Percentiles rank a stretch among this genome's conserved stretches.
Conservation (phyloP, 2,888 invertebrate species). For the Hirtodrosophila cameraria region DNA sequence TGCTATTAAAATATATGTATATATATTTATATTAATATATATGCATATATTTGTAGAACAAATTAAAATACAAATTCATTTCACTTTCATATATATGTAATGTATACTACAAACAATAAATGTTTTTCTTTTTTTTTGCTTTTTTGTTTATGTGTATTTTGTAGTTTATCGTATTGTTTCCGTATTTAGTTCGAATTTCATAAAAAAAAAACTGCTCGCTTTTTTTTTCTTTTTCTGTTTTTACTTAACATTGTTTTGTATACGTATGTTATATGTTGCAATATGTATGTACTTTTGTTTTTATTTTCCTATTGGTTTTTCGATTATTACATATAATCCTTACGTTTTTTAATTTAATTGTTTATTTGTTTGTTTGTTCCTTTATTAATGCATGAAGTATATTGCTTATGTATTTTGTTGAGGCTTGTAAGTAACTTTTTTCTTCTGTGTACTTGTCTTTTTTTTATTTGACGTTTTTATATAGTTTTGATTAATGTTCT, state of each 20-base stretch:
- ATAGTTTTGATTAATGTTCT: constrained; percentile 22
- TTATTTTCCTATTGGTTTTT: constrained; percentile 21
- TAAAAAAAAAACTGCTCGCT: constrained; percentile 54
- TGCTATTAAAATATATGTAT: constrained; percentile 50
- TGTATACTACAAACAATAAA: constrained; percentile 59
- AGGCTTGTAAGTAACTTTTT: constrained; percentile 30
- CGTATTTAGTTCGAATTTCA: constrained; percentile 36
- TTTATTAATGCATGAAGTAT: constrained; percentile 55
- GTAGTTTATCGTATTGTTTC: constrained; percentile 37
- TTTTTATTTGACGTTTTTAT: constrained; percentile 7
- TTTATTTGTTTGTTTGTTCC: constrained; percentile 47
- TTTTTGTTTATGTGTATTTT: constrained; percentile 51
- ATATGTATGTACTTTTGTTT: constrained; percentile 51
- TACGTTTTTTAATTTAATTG: constrained; percentile 27
- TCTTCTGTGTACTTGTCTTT: constrained; percentile 4
- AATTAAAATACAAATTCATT: constrained; percentile 69
- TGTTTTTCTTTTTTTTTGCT: constrained; percentile 50
- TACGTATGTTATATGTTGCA: constrained; percentile 59
- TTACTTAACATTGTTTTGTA: constrained; percentile 47
- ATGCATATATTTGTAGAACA: constrained; percentile 60
- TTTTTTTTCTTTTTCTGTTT: constrained; percentile 29
- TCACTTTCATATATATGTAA: constrained; percentile 29
- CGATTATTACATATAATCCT: constrained; percentile 53
- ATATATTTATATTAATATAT: constrained; percentile 28
- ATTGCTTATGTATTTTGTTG: constrained; percentile 57